Evolutionary conservation across 2,113 vertebrate species (phyloP).

Genomic region (Oplegnathus fasciatus): DNA sequence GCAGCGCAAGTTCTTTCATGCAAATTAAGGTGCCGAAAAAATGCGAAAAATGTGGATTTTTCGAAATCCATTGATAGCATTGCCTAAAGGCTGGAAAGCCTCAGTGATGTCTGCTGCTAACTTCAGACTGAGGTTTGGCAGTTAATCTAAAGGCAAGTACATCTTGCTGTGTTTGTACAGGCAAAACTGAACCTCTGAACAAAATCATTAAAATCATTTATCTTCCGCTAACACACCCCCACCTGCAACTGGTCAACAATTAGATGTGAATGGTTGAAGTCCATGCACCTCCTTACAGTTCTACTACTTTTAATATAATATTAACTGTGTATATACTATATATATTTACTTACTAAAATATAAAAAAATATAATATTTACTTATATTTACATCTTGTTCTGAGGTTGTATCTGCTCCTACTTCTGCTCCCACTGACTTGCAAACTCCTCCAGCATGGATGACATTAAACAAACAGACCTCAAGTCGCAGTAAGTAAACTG

Average conservation of each 20-base stretch:
- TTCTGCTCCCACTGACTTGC: background rate
- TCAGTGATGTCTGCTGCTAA: background rate
- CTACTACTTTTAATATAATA: background rate
- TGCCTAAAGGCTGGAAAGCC: conserved; percentile 25
- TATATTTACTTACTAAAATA: background rate
- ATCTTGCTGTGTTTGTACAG: conserved; percentile 13
- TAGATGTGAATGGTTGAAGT: background rate
- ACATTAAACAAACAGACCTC: background rate
- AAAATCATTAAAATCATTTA: too few species aligned
- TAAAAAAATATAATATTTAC: background rate
- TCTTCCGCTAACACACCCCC: background rate
- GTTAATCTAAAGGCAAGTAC: conserved; percentile 5
- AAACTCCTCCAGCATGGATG: background rate
- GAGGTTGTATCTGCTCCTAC: background rate
- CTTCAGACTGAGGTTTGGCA: conserved; percentile 3
- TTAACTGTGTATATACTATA: too few species aligned
- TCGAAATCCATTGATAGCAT: conserved; percentile 33
- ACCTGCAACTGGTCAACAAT: background rate
- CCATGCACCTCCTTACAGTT: background rate
- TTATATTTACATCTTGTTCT: background rate
- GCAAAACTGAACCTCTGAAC: too few species aligned
- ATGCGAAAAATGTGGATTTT: conserved; percentile 55
- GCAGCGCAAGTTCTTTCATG: conserved; percentile 66
- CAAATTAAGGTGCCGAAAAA: conserved; percentile 38
- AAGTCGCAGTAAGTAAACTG: background rate